Evolutionary conservation across 2,113 vertebrate genomes (phyloP), one percentile per base, ranked within the genome.

Genomic region (Piaya cayana): DNA sequence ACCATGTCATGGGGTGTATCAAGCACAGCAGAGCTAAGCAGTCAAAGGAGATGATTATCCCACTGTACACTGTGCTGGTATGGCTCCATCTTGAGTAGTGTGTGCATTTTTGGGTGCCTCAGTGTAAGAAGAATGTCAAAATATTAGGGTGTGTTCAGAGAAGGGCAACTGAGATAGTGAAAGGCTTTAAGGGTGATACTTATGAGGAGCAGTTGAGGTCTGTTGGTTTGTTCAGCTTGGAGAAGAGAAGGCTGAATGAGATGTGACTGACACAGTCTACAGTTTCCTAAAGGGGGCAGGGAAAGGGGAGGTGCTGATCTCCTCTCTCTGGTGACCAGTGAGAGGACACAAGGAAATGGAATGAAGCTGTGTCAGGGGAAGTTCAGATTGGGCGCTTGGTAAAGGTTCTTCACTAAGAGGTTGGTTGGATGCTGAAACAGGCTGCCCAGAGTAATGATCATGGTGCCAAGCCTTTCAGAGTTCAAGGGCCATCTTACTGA

Each of bases 81-180:
- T 2, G 23, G 26, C 18, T 45, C 22, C n/a, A 18, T 6, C 25
- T 53, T 1, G 1, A 53, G 27, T 17, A 9, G 13, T 16, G 27
- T 14, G 14, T 19, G 30, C 22, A 43, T 7, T 32, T 68, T 74
- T 34, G 25, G 42, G 18, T 4, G 1, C 15, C 22, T 77, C 19
- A n/a, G 12, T 25, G 12, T 15, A 45, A 55, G 22, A 60, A 36
- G 12, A 39, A 21, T 11, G 43, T 80, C 17, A 32, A 4, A 21
- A 23, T 50, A 4, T 11, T 6, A 32, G 20, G 52, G 23, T 19
- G 8, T 84, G 22, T 37, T 19, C 47, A 87, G 39, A 55, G 15
- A 23, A 87, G 19, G 4, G 36, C 3, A 2, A 69, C 6, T 12
- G 78, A 74, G 55, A 39, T 14, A 5, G 27, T 39, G 39, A 34